Conservation (phyloP, 1,140 invertebrate species). For the Pachyrhynchus sulphureomaculatus region DNA sequence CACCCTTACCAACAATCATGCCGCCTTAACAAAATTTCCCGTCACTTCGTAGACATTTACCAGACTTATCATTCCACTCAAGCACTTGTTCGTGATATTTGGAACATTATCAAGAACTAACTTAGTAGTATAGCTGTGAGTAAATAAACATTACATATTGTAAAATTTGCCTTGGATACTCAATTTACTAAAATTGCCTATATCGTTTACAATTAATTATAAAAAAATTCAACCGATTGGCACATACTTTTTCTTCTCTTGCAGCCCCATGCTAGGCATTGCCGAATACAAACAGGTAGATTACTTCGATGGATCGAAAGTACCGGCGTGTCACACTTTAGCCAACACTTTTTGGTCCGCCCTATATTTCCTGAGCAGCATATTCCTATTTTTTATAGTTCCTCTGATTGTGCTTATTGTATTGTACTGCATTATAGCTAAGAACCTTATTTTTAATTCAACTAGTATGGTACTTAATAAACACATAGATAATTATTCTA, state of each 20-base stretch:
- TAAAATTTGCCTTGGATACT: no score
- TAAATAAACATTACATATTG: no score
- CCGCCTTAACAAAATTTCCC: no score
- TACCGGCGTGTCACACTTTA: constrained; percentile 66
- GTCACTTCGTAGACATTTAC: no score
- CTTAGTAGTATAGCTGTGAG: no score
- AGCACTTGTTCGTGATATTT: no score
- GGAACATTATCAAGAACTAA: no score
- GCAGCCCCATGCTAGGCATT: constrained; percentile 66
- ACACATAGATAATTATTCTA: constrained; percentile 62
- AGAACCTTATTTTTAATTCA: constrained; percentile 67
- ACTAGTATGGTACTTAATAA: constrained; percentile 61
- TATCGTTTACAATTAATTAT: no score
- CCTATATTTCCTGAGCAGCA: constrained; percentile 71
- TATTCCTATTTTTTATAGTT: constrained; percentile 73
- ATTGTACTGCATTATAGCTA: constrained; percentile 76
- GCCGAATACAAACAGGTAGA: constrained; percentile 60
- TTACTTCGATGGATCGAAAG: constrained; percentile 56
- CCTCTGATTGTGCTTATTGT: constrained; percentile 73
- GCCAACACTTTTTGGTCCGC: constrained; percentile 67
- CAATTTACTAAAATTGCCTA: no score
- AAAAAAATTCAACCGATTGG: not conserved
- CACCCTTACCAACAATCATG: no score
- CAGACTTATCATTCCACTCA: no score
- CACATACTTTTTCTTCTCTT: constrained; percentile 38